These are phyloP conservation scores for Pyrrhura leucotis DNA, from an alignment of 2,797 vertebrate genomes.

Conservation along the genomic window DNA sequence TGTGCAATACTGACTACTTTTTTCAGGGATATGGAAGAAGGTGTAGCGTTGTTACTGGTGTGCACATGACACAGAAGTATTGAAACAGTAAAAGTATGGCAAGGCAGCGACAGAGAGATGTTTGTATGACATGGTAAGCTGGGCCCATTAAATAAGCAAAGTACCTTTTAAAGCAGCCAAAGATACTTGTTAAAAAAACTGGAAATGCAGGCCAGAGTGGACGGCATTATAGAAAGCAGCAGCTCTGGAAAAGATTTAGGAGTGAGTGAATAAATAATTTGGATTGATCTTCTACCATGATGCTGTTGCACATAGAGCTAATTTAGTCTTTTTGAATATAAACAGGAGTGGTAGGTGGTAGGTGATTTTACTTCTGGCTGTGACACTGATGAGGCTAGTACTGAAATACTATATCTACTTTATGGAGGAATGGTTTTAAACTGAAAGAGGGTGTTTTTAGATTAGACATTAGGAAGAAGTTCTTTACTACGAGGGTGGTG, in stretches of 20 bases:
- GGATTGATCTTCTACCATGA: neutral
- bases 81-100: neutral
- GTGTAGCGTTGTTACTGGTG: neutral
- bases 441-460: neutral
- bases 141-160: neutral
- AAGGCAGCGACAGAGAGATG: neutral
- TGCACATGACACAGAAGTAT: neutral
- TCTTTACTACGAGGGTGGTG: neutral
- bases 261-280: neutral
- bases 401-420: neutral
- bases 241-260: neutral
- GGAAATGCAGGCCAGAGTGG: neutral
- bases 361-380: neutral
- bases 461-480: neutral
- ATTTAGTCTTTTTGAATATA: neutral
- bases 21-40: neutral
- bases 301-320: neutral
- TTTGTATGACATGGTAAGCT: neutral
- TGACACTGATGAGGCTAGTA: neutral
- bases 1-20: neutral
- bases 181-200: neutral
- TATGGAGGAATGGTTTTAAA: neutral
- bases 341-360: neutral
- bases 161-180: neutral
- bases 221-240: neutral